Evolutionary conservation across 2,113 vertebrate genomes (phyloP), one percentile per base, ranked within the genome.

Genomic region (Mustela lutreola): DNA sequence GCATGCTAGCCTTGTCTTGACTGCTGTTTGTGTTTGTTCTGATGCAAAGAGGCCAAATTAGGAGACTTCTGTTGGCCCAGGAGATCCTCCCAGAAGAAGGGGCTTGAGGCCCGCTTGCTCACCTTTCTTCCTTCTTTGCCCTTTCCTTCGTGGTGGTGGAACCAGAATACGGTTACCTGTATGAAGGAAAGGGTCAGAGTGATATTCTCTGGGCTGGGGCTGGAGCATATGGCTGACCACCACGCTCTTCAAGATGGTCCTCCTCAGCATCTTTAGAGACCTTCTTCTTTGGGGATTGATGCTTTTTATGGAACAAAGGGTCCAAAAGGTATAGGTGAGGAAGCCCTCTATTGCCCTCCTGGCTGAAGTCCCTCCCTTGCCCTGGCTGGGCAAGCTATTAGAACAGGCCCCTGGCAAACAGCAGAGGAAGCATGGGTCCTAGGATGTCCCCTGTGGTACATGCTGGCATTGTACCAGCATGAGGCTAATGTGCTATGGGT

Each of bases 371-470:
- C 93, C 96, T 1, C 14, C 96, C 0, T 96, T 98, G 82, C 98
- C 7, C 97, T 98, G 6, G 89, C 98, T 39, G 97, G 75, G 85
- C 45, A 96, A 98, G n/a, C 97, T 99, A 73, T 95, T 98, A 50
- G 81, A 15, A 3, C 97, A 81, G 88, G 97, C 93, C 5, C 96
- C 97, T 62, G 28, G 96, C 11, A 78, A 98, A 87, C 80, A 97
- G 86, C 98, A 98, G 96, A 96, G 82, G 31, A 96, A 95, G 16
- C 98, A 53, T 96, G 95, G 33, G 96, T 95, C 1, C 97, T 98
- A 5, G 98, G 99, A 45, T 99, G 99, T 96, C 98, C 99, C 60
- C 97, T 99, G 97, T 99, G 97, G 86, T 99, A 99, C 94, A 99
- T 99, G 99, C 94, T 99, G 91, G 98, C 96, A 71, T 97, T 99